Evolutionary conservation across 1,140 invertebrate species (phyloP).

Genomic region (Zaprionus ghesquierei): DNA sequence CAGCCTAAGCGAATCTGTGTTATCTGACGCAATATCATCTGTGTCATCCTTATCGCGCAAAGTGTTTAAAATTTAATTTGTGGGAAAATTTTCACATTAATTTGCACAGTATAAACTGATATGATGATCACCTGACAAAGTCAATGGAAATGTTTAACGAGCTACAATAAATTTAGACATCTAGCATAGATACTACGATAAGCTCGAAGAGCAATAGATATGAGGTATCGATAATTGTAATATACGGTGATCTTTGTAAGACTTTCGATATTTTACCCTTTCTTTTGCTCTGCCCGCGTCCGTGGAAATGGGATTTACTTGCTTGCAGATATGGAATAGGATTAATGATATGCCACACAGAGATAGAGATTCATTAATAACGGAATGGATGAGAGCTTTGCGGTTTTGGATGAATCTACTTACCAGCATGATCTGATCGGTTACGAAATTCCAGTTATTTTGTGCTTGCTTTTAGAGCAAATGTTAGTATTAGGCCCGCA

Average conservation of each 20-base stretch:
- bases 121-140: neutral
- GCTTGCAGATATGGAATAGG: slow-evolving; percentile 69
- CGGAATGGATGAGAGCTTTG: neutral
- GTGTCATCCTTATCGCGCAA: slow-evolving; percentile 48
- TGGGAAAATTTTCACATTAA: neutral
- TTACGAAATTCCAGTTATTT: slow-evolving; percentile 73
- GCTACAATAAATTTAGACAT: neutral
- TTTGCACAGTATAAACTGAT: neutral
- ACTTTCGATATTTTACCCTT: slow-evolving; percentile 18
- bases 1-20: slow-evolving; percentile 28
- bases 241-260: neutral
- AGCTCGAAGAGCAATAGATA: too few relatives aligned
- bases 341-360: slow-evolving; percentile 31
- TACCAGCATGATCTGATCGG: slow-evolving; percentile 73
- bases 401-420: slow-evolving; percentile 24
- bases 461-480: slow-evolving; percentile 68
- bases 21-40: slow-evolving; percentile 33
- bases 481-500: slow-evolving; percentile 21
- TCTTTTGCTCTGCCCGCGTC: slow-evolving; percentile 26
- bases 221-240: too few relatives aligned
- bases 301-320: slow-evolving; percentile 67
- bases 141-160: neutral
- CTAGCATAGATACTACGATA: neutral
- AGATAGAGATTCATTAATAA: neutral
- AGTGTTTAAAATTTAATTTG: slow-evolving; percentile 7